phyloP scores from a whole-genome alignment of 2,888 invertebrate species.

The Lottia gigantea region DNA sequence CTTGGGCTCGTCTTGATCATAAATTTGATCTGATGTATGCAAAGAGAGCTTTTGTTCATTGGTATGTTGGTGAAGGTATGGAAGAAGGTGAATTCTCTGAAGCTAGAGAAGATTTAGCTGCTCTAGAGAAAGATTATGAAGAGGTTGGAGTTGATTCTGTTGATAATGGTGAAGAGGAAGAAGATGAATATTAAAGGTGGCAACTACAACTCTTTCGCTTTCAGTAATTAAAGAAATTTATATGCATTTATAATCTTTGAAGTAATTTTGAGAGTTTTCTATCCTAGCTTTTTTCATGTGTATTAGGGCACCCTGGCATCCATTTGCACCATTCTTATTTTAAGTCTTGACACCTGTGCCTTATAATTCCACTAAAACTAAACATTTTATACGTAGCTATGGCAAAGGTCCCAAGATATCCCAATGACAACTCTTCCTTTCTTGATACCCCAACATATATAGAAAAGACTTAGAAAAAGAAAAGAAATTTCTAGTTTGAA shows the following conservation, averaged over 20 bases:
- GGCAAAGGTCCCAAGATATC: too few relatives aligned
- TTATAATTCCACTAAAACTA: too few relatives aligned
- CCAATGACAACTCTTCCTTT: too few relatives aligned
- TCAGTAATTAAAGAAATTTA: not conserved
- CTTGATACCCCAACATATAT: too few relatives aligned
- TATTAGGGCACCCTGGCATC: too few relatives aligned
- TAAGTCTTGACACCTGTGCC: too few relatives aligned
- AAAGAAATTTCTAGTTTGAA: too few relatives aligned
- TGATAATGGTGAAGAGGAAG: conserved; percentile 29
- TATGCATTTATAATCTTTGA: conserved; percentile 1
- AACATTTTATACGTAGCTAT: too few relatives aligned
- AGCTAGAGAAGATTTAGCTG: conserved; percentile 56
- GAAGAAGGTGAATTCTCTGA: conserved; percentile 56
- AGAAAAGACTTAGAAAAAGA: too few relatives aligned
- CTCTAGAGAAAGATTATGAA: conserved; percentile 57
- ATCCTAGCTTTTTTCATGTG: too few relatives aligned
- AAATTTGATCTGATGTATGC: conserved; percentile 86
- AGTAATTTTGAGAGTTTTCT: too few relatives aligned
- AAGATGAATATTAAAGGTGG: conserved; percentile 74
- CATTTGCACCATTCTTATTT: too few relatives aligned
- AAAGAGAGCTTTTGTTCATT: conserved; percentile 89
- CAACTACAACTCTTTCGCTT: not conserved
- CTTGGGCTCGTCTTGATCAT: conserved; percentile 82
- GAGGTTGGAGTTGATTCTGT: conserved; percentile 50
- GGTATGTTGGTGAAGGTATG: conserved; percentile 72